Evolutionary conservation across 2,113 vertebrate species (phyloP).

Genomic region (Cheilinus undulatus): DNA sequence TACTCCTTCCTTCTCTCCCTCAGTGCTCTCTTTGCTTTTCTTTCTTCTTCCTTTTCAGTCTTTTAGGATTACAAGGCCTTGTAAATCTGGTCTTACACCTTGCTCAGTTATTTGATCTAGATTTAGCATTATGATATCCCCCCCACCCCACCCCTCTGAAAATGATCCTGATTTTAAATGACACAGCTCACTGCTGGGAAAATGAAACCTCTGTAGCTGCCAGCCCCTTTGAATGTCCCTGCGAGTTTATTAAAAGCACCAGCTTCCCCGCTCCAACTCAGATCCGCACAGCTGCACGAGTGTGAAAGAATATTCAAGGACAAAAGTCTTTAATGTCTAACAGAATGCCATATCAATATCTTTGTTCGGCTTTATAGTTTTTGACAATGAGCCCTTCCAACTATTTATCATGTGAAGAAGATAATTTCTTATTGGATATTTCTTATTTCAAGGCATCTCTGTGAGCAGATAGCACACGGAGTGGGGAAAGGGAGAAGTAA

Average conservation of each 20-base stretch:
- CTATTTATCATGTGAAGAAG: slow-evolving; percentile 61
- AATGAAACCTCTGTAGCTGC: slow-evolving; percentile 79
- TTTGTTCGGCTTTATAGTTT: slow-evolving; percentile 62
- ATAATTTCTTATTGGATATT: slow-evolving; percentile 58
- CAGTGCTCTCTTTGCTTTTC: slow-evolving; percentile 17
- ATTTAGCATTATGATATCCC: slow-evolving; percentile 77
- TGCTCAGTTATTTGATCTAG: slow-evolving; percentile 77
- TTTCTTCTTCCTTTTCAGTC: slow-evolving; percentile 21
- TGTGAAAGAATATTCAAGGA: slow-evolving; percentile 77
- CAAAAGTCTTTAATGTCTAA: slow-evolving; percentile 74
- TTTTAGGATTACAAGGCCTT: slow-evolving; percentile 64
- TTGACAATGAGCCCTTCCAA: slow-evolving; percentile 60
- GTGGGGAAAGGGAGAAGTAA: slow-evolving; percentile 23
- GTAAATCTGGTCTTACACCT: slow-evolving; percentile 68
- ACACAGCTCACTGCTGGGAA: slow-evolving; percentile 79
- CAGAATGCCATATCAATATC: slow-evolving; percentile 69
- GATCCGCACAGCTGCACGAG: slow-evolving; percentile 72
- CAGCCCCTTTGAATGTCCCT: slow-evolving; percentile 77
- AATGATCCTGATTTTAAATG: slow-evolving; percentile 80
- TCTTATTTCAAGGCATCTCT: slow-evolving; percentile 43
- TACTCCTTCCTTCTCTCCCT: slow-evolving; percentile 8
- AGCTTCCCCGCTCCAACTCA: slow-evolving; percentile 71
- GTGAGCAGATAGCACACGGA: slow-evolving; percentile 19
- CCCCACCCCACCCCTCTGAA: slow-evolving; percentile 58
- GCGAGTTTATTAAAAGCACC: slow-evolving; percentile 83